Conservation (phyloP, 2,113 vertebrate genomes). For the Acinonyx jubatus region DNA sequence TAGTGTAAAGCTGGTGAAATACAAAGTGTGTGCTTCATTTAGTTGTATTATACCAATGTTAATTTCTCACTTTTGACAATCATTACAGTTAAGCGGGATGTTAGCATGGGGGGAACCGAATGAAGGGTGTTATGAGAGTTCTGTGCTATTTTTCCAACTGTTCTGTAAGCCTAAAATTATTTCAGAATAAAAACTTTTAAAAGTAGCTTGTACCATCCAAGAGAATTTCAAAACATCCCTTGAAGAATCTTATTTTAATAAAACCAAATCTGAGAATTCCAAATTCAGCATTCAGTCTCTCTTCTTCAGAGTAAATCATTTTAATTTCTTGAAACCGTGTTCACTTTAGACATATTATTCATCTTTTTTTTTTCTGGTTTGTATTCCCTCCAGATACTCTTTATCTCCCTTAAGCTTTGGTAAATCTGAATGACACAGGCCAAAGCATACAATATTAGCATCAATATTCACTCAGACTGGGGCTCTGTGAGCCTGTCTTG, state of each 20-base stretch:
- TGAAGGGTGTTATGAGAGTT: not conserved
- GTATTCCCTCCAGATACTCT: not conserved
- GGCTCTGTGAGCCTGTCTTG: not conserved
- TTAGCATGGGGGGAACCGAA: not conserved
- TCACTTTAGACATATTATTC: not conserved
- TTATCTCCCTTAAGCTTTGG: not conserved
- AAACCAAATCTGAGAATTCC: not conserved
- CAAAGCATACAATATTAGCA: not conserved
- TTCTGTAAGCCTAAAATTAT: constrained; percentile 10
- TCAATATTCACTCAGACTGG: not conserved
- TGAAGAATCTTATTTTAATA: not conserved
- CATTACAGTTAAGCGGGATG: not conserved
- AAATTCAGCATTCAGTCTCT: not conserved
- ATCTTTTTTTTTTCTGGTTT: not conserved
- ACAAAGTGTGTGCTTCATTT: not conserved
- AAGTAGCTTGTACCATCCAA: not conserved
- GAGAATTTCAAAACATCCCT: not conserved
- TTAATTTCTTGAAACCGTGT: constrained; percentile 7
- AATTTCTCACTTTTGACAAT: constrained; percentile 17
- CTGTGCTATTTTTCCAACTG: not conserved
- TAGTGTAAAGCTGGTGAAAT: not conserved
- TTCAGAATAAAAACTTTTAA: not conserved
- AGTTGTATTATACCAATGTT: not conserved
- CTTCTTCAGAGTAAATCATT: constrained; percentile 10
- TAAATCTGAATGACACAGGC: not conserved